Evolutionary conservation across 1,140 invertebrate species (phyloP).

Genomic region (Ceratina japonica): DNA sequence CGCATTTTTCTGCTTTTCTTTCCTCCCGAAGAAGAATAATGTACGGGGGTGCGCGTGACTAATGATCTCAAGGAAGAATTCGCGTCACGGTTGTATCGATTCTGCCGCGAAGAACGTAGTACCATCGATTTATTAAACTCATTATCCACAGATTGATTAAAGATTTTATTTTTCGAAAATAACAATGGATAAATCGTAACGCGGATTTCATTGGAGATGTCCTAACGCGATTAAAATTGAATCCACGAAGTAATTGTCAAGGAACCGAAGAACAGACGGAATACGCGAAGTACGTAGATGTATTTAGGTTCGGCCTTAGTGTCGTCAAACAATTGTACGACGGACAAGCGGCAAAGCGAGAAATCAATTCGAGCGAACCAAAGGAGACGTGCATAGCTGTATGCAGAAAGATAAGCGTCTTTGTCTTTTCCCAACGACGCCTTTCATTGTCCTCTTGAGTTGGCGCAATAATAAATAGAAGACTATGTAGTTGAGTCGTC

Average conservation of each 20-base stretch:
- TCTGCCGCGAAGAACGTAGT: too few relatives aligned
- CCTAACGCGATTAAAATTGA: background rate
- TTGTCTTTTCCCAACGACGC: conserved; percentile 51
- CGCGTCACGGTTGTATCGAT: too few relatives aligned
- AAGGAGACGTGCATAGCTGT: conserved; percentile 18
- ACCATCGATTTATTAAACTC: too few relatives aligned
- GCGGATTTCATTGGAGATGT: background rate
- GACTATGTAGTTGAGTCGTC: background rate
- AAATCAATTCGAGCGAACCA: conserved; percentile 40
- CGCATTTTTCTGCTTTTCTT: background rate
- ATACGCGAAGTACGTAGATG: background rate
- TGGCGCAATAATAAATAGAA: background rate
- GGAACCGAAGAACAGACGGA: background rate
- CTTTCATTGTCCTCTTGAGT: conserved; percentile 50
- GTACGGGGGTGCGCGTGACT: background rate
- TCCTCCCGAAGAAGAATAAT: background rate
- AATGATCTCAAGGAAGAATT: background rate
- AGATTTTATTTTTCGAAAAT: too few relatives aligned
- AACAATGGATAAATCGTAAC: too few relatives aligned
- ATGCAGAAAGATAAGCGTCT: conserved; percentile 58
- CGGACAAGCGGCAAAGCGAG: conserved; percentile 1
- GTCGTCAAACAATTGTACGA: background rate
- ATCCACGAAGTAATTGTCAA: background rate
- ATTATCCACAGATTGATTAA: too few relatives aligned
- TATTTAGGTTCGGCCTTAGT: background rate